A percentile compares a stretch with the other conserved stretches of the same genome.
These are phyloP conservation scores for Tragelaphus imberbis DNA, from an alignment of 2,113 vertebrate species.

Conservation along the genomic window DNA sequence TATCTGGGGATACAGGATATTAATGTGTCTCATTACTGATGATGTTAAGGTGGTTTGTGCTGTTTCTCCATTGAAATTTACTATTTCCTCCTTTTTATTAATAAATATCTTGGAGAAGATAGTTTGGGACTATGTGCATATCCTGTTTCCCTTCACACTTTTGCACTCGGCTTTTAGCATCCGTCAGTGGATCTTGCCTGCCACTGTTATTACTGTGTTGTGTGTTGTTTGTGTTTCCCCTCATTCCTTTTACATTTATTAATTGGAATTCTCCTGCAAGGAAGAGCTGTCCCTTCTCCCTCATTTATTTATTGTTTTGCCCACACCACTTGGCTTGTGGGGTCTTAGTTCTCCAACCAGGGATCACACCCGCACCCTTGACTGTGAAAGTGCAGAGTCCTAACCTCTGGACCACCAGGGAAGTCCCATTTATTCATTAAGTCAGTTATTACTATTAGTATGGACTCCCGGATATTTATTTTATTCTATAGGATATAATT, in stretches of 20 bases:
- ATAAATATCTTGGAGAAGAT: neutral
- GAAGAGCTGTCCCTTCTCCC: neutral
- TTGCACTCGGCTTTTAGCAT: neutral
- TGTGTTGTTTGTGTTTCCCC: neutral
- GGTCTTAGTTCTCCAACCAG: neutral
- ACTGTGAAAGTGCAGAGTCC: neutral
- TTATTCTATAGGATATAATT: neutral
- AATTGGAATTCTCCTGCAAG: neutral
- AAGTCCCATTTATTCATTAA: neutral
- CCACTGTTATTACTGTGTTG: neutral
- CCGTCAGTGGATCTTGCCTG: neutral
- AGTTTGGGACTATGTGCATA: neutral
- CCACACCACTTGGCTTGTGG: neutral
- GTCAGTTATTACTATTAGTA: neutral
- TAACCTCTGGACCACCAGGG: neutral
- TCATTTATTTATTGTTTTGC: neutral
- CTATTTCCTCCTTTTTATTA: neutral
- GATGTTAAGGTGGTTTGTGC: neutral
- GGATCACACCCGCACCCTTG: neutral
- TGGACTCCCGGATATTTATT: neutral
- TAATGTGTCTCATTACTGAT: neutral
- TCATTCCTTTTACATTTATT: neutral
- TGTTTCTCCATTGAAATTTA: neutral
- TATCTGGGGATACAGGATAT: neutral
- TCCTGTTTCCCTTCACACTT: neutral